These are phyloP conservation scores for Nesometra sesokonis DNA, from an alignment of 35 echinoderm and acorn worm genomes.

Conservation along the genomic window DNA sequence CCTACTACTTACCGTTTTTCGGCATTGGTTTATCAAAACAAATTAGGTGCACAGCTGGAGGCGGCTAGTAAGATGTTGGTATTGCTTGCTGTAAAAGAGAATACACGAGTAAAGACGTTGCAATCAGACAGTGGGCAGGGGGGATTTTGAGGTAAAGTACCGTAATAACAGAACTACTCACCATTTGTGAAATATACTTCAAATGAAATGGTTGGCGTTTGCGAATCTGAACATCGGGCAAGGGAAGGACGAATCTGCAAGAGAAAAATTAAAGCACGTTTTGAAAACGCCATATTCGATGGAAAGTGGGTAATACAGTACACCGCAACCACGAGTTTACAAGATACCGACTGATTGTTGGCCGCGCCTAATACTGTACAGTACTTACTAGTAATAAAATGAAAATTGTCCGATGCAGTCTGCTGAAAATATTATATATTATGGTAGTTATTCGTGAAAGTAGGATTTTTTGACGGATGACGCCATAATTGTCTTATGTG, in stretches of 20 bases:
- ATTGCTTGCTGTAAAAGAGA: not conserved
- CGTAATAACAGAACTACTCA: not conserved
- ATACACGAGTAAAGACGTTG: not conserved
- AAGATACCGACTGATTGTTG: no score
- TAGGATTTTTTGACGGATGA: no score
- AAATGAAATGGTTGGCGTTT: not conserved
- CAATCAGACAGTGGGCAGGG: not conserved
- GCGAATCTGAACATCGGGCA: not conserved
- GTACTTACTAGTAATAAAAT: not conserved
- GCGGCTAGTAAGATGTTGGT: not conserved
- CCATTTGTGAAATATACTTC: no score
- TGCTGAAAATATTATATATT: no score
- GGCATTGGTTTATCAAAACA: not conserved
- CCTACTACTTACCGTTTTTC: not conserved
- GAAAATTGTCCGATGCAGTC: not conserved
- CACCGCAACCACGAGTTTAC: not conserved
- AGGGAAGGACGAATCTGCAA: not conserved
- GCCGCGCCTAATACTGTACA: no score
- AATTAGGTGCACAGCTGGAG: not conserved
- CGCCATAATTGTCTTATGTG: no score
- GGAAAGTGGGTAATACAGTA: no score
- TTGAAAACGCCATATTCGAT: not conserved
- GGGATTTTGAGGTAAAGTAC: not conserved
- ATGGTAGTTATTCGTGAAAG: no score
- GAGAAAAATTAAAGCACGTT: not conserved